These are phyloP conservation scores for Colaptes auratus DNA, from an alignment of 2,113 vertebrate species.

Conservation along the genomic window DNA sequence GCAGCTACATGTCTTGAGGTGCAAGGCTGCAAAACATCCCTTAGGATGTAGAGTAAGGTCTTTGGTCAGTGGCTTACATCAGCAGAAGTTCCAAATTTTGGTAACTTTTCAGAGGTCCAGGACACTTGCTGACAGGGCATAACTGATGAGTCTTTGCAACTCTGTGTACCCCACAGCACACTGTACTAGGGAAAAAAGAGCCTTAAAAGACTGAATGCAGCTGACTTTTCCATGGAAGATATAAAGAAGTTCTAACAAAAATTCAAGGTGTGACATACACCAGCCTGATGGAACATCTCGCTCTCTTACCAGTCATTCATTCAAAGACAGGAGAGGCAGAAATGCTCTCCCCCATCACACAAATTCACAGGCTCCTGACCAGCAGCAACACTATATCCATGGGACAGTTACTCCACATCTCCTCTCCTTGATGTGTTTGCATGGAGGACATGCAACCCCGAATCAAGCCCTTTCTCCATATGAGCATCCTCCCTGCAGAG, in stretches of 20 bases:
- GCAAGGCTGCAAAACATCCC: neutral
- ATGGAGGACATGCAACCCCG: neutral
- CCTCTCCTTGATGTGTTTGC: neutral
- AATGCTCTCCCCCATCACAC: neutral
- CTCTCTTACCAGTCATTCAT: neutral
- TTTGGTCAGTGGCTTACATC: neutral
- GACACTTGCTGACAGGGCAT: neutral
- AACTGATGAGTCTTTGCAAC: neutral
- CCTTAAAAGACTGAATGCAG: neutral
- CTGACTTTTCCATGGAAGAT: neutral
- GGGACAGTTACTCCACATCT: neutral
- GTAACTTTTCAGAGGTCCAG: neutral
- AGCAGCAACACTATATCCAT: neutral
- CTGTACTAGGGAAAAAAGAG: neutral
- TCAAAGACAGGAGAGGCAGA: neutral
- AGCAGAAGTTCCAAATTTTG: neutral
- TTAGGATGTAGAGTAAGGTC: neutral
- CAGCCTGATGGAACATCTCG: neutral
- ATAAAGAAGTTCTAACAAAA: neutral
- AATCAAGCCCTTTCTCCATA: neutral
- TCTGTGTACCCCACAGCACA: fast-evolving
- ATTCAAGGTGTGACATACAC: neutral
- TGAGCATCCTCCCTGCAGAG: neutral
- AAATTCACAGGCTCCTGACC: neutral
- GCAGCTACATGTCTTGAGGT: neutral